phyloP scores from a whole-genome alignment of 1,140 invertebrate genomes.

The Muscidifurax raptorellus region DNA sequence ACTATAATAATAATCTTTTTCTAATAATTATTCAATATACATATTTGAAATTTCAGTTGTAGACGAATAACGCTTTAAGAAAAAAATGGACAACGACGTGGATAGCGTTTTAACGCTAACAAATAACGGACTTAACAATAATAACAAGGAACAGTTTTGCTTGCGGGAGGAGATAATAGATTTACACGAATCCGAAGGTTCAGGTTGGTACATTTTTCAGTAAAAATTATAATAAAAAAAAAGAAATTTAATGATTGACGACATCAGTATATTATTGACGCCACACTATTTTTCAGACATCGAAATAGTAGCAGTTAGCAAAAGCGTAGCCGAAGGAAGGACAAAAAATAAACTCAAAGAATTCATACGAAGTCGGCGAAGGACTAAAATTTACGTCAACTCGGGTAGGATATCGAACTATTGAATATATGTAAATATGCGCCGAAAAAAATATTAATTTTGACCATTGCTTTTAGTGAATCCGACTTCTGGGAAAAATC shows the following conservation, averaged over 20 bases:
- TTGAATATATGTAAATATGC: neutral
- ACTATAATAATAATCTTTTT: no score
- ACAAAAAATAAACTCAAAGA: neutral
- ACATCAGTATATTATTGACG: neutral
- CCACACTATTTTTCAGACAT: slow-evolving; percentile 15
- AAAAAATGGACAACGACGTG: neutral
- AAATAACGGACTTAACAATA: neutral
- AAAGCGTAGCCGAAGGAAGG: neutral
- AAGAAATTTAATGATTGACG: no score
- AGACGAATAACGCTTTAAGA: no score
- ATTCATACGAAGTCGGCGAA: neutral
- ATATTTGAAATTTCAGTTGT: no score
- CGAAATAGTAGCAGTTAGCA: slow-evolving; percentile 16
- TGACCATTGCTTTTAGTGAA: neutral
- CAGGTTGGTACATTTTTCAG: neutral
- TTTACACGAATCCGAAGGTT: neutral
- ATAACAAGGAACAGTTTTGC: neutral
- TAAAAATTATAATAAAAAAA: neutral
- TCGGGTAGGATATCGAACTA: neutral
- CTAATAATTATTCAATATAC: no score
- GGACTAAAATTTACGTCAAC: neutral
- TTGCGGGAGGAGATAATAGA: neutral
- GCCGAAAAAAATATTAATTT: neutral
- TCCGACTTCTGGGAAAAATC: neutral
- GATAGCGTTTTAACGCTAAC: neutral